Conservation (phyloP, 2,888 invertebrate genomes). For the Xylota segnis region DNA sequence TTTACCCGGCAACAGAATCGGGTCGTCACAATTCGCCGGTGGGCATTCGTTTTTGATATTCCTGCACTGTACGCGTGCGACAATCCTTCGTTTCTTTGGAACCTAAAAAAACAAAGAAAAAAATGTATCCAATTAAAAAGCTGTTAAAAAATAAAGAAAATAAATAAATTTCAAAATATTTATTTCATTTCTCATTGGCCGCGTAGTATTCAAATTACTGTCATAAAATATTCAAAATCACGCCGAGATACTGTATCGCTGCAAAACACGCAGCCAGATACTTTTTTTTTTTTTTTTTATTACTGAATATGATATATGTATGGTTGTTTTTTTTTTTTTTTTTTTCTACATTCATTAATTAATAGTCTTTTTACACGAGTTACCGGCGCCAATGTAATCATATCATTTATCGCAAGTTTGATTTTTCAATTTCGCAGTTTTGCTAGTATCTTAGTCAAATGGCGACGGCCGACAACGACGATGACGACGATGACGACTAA, state of each 20-base stretch:
- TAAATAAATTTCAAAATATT: slow-evolving; percentile 17
- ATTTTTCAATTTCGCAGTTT: slow-evolving; percentile 59
- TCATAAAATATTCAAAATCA: slow-evolving; percentile 61
- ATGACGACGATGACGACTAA: slow-evolving; percentile 48
- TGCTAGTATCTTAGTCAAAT: slow-evolving; percentile 37
- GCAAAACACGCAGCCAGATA: slow-evolving; percentile 41
- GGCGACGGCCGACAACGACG: slow-evolving; percentile 34
- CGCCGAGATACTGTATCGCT: slow-evolving; percentile 25
- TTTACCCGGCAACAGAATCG: slow-evolving; percentile 92
- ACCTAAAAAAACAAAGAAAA: slow-evolving; percentile 86
- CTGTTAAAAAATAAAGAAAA: slow-evolving; percentile 1
- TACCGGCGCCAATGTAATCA: slow-evolving; percentile 72
- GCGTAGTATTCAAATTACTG: slow-evolving; percentile 30
- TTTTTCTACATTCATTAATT: slow-evolving; percentile 32
- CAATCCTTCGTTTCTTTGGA: slow-evolving; percentile 93
- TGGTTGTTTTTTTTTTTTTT: too few species aligned
- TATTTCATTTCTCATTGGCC: slow-evolving; percentile 29
- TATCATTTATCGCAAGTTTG: slow-evolving; percentile 67
- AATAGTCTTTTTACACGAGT: slow-evolving; percentile 54
- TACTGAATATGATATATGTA: slow-evolving; percentile 5
- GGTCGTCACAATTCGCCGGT: slow-evolving; percentile 93
- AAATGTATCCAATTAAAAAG: slow-evolving; percentile 13
- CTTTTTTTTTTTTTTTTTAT: slow-evolving; percentile 26
- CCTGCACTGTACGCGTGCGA: slow-evolving; percentile 95
- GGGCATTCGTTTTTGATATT: slow-evolving; percentile 97